phyloP scores from a whole-genome alignment of 2,113 vertebrate species.

The Cephalopholis sonnerati region DNA sequence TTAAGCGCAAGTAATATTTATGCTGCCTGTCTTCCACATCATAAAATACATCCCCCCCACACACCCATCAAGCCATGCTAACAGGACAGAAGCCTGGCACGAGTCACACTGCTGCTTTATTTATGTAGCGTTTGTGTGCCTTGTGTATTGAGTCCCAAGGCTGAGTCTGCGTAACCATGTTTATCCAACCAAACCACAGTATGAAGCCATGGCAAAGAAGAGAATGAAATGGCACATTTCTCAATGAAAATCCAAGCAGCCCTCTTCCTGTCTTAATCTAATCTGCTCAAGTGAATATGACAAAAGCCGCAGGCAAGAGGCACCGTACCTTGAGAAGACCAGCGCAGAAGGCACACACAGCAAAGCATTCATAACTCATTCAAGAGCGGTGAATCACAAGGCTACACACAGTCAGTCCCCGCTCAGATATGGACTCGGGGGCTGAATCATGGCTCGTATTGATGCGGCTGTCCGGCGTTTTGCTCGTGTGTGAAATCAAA shows the following conservation, averaged over 20 bases:
- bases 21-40: constrained; percentile 70
- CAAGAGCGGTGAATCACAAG: constrained; percentile 42
- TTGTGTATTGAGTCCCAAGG: constrained; percentile 66
- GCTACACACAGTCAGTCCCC: constrained; percentile 12
- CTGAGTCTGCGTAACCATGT: constrained; percentile 81
- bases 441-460: constrained; percentile 38
- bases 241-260: constrained; percentile 47
- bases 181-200: constrained; percentile 60
- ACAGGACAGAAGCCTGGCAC: constrained; percentile 77
- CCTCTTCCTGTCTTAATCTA: constrained; percentile 32
- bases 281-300: constrained; percentile 47
- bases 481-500: constrained; percentile 26
- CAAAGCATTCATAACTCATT: constrained; percentile 54
- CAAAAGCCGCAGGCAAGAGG: constrained; percentile 38
- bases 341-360: constrained; percentile 1
- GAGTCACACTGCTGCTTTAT: constrained; percentile 73
- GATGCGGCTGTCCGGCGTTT: constrained; percentile 38
- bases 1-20: constrained; percentile 78
- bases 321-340: constrained; percentile 4
- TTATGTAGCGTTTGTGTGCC: constrained; percentile 77
- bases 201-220: constrained; percentile 1
- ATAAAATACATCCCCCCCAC: constrained; percentile 75
- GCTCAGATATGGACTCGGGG: constrained; percentile 30
- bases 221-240: constrained; percentile 34
- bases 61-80: constrained; percentile 56